Base-by-base conservation (phyloP, 2,888 invertebrate species). In the Aromia moschata region DNA sequence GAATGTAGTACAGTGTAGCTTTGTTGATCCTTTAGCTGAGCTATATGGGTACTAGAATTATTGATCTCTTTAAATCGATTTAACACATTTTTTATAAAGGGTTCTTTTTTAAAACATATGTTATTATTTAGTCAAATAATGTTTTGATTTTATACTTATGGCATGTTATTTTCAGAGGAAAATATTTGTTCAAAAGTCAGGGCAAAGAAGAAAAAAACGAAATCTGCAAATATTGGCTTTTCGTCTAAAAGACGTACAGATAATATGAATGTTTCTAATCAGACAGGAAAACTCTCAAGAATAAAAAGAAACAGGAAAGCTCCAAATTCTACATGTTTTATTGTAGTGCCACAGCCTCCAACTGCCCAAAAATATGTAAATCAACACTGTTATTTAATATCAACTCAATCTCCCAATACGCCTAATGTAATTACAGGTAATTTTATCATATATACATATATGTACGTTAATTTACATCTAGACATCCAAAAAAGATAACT, bases 81-180 rank as follows among this genome's bases (percentile, higher is more conserved):
- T n/a, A n/a, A n/a, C n/a, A n/a, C n/a, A n/a, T n/a, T n/a, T n/a
- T n/a, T n/a, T n/a, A n/a, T n/a, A n/a, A n/a, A n/a, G n/a, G n/a
- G n/a, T n/a, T n/a, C n/a, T n/a, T n/a, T n/a, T n/a, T n/a, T n/a
- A n/a, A n/a, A n/a, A n/a, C n/a, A n/a, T n/a, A n/a, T n/a, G n/a
- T n/a, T n/a, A n/a, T n/a, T n/a, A n/a, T n/a, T n/a, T n/a, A n/a
- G n/a, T n/a, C n/a, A n/a, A n/a, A n/a, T n/a, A n/a, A n/a, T n/a
- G n/a, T n/a, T n/a, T n/a, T n/a, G n/a, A n/a, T n/a, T n/a, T n/a
- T n/a, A n/a, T n/a, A n/a, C n/a, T n/a, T n/a, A n/a, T n/a, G n/a
- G n/a, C n/a, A n/a, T n/a, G n/a, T n/a, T 37, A 15, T 63, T 69
- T 62, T 47, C 58, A 71, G 71, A 71, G 55, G 72, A 71, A 64